Conservation (phyloP, 2,888 invertebrate species). For the Dascillus cervinus region DNA sequence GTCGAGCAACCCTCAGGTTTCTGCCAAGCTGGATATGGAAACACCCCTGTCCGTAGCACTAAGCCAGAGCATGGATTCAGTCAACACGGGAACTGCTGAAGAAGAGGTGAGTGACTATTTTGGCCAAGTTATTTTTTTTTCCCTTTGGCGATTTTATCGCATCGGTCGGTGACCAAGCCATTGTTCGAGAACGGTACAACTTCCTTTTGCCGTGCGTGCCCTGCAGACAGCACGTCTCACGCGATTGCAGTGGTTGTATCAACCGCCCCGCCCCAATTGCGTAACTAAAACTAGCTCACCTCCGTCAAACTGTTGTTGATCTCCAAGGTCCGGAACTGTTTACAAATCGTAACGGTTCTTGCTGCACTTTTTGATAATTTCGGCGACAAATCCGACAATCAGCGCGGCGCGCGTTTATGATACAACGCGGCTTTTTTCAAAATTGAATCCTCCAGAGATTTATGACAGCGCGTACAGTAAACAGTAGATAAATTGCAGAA, state of each 20-base stretch:
- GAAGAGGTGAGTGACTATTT: conserved; percentile 75
- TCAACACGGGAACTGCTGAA: conserved; percentile 91
- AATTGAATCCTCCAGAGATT: too few relatives aligned
- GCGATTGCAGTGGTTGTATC: conserved; percentile 18
- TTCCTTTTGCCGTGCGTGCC: conserved; percentile 7
- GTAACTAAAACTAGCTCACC: conserved; percentile 13
- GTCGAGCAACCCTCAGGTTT: conserved; percentile 26
- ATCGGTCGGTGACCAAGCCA: neutral
- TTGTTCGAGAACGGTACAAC: conserved; percentile 4
- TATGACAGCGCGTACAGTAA: too few relatives aligned
- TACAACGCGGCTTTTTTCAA: too few relatives aligned
- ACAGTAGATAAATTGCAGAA: too few relatives aligned
- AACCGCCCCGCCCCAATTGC: conserved; percentile 17
- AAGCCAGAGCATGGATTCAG: conserved; percentile 97
- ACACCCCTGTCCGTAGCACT: conserved; percentile 67
- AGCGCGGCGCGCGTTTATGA: too few relatives aligned
- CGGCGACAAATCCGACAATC: too few relatives aligned
- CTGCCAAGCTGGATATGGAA: conserved; percentile 51
- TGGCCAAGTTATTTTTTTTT: conserved; percentile 1
- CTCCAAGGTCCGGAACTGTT: too few relatives aligned
- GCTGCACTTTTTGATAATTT: too few relatives aligned
- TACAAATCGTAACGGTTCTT: too few relatives aligned
- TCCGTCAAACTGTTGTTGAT: too few relatives aligned
- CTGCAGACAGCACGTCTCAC: conserved; percentile 18
- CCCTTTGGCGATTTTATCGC: conserved; percentile 1